These are phyloP conservation scores for Caenorhabditis zanzibari DNA, from an alignment of 2,888 invertebrate species.

Conservation along the genomic window DNA sequence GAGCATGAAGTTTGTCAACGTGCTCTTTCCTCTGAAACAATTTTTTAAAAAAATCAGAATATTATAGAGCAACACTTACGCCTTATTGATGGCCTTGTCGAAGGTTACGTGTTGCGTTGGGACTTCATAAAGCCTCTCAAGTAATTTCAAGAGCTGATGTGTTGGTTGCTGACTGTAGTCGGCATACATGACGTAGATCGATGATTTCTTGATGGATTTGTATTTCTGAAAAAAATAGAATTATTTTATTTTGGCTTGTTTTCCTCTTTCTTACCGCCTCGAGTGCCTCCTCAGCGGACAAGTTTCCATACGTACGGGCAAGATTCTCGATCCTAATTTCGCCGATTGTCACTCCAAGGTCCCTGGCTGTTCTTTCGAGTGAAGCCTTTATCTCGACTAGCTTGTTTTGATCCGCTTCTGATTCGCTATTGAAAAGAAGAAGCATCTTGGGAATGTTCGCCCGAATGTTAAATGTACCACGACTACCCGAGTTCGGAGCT, in stretches of 20 bases:
- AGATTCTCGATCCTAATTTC: neutral
- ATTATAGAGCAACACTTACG: slow-evolving; percentile 20
- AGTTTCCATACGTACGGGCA: neutral
- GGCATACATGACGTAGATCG: slow-evolving; percentile 10
- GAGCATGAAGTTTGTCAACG: slow-evolving; percentile 40
- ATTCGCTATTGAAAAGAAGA: neutral
- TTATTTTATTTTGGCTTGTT: too few species aligned
- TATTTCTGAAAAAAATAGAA: slow-evolving; percentile 21
- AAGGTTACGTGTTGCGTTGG: slow-evolving; percentile 59
- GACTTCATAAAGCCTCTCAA: slow-evolving; percentile 47
- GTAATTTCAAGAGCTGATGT: slow-evolving; percentile 58
- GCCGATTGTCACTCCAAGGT: neutral
- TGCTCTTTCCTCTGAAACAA: slow-evolving; percentile 38
- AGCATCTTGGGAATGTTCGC: neutral
- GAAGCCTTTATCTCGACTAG: neutral
- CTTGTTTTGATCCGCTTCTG: neutral
- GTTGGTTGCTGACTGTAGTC: neutral
- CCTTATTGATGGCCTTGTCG: slow-evolving; percentile 29
- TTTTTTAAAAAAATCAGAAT: too few species aligned
- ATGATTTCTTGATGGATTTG: neutral
- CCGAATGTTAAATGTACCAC: neutral
- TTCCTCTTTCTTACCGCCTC: neutral
- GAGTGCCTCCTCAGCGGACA: neutral
- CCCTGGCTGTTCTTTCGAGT: neutral
- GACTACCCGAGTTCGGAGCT: too few species aligned